Base-by-base conservation (phyloP, 2,888 invertebrate species). In the Leucozona laternaria region DNA sequence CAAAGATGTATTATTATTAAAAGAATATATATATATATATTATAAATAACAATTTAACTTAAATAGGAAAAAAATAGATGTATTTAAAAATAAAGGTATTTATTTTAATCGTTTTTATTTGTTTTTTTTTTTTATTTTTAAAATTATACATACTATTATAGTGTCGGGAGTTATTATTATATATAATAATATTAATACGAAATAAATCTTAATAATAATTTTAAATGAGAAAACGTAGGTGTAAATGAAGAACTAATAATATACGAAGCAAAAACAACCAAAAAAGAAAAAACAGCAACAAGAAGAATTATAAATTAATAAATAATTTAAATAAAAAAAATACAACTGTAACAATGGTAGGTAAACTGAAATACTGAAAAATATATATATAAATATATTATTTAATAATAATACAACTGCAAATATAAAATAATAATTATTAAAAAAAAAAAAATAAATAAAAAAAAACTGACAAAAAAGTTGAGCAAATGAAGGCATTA, bases 231-330 rank as follows among this genome's bases (percentile, higher is more conserved):
- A 83, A 55, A 68, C n/a, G 50, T 68, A 68, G 68, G 50, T 68
- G 68, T 68, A 70, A 88, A 84, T 80, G 83, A 86, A 76, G 75
- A 88, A 86, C 57, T 83, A 89, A 85, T 89, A 90, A 89, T 90
- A 90, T 90, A 91, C 91, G 91, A 91, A 80, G 25, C 53, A 91
- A 90, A 85, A 85, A 40, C 13, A 40, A 40, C 37, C 8, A 85
- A 81, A 79, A 78, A 79, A 68, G 82, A 81, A 79, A 78, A 79
- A 68, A 75, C 76, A 55, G 60, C 66, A 79, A 81, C 58, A 83
- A 83, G 15, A 66, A 48, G 48, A 48, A 66, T 66, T 48, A 48
- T 66, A 66, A n/a, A 66, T 31, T 77, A 84, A 78, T 7, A 84
- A 85, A 76, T 70, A 71, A 68, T 45, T 58, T 8, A 20, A 58